Base-by-base conservation (phyloP, 2,797 vertebrate species). In the Characodon lateralis region DNA sequence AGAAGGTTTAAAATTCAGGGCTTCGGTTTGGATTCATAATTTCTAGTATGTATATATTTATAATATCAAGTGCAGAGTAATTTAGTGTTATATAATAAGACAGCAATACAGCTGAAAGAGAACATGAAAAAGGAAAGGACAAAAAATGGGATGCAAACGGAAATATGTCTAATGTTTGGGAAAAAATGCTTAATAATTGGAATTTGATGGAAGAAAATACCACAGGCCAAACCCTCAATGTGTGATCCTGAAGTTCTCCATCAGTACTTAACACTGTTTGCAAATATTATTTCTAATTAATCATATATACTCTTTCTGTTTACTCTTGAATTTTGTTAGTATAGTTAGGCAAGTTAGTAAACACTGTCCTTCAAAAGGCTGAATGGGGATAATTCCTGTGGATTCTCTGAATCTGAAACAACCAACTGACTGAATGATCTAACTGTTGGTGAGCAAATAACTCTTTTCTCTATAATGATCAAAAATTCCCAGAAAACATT, bases 21-120 rank as follows among this genome's bases (percentile, higher is more conserved):
- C 31, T 75, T 2, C 10, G 35, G 22, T 84, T 72, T 74, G 28
- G 55, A 48, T 72, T 61, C 10, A 41, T 22, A 5, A 31, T 77
- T 58, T 68, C 22, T 7, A 74, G 41, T 73, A 50, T 68, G 8
- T n/a, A n/a, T 70, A 73, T 14, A 24, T 65, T 50, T 43, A 26
- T 18, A 58, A 18, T 24, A 35, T 76, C 7, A 50, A 16, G 50
- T 39, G 28, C 28, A 59, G 26, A 24, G 0, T 12, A 2, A 13
- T 28, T 8, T 72, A 31, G 22, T 20, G 41, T 71, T 0, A 43
- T 35, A 69, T n/a, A n/a, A 5, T n/a, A 39, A 39, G 56, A 43
- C 16, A 53, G 46, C 24, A 31, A 43, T 39, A 35, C 55, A 39
- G 35, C 5, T 46, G 39, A 56, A 71, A 12, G 24, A 74, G 35